A percentile compares a stretch with the other conserved stretches of the same genome.
Evolutionary conservation across 1,140 invertebrate genomes (phyloP).

Genomic region (Cydia fagiglandana): DNA sequence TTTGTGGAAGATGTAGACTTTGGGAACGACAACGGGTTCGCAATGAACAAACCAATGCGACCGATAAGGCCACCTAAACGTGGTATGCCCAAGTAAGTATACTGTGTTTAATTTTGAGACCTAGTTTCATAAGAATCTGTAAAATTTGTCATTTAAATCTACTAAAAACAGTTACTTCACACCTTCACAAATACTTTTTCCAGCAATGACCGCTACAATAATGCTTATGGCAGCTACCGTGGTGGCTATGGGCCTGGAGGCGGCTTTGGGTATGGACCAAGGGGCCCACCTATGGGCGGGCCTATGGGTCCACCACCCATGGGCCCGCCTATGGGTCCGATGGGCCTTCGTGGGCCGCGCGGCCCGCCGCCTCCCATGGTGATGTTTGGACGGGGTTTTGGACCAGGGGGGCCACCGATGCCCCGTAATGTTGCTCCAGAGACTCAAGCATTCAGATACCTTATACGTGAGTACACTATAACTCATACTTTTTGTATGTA

Average conservation of each 20-base stretch:
- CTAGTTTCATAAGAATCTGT: background rate
- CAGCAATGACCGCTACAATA: constrained; percentile 52
- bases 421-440: constrained; percentile 35
- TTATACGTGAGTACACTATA: constrained; percentile 37
- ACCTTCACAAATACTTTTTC: background rate
- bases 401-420: constrained; percentile 47
- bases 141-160: too few species aligned
- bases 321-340: constrained; percentile 34
- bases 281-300: constrained; percentile 30
- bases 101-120: background rate
- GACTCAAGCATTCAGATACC: constrained; percentile 45
- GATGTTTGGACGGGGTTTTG: constrained; percentile 51
- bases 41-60: constrained; percentile 13
- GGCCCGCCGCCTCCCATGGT: constrained; percentile 33
- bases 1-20: constrained; percentile 13
- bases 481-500: too few species aligned
- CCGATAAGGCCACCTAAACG: background rate
- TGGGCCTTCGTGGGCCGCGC: constrained; percentile 26
- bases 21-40: background rate
- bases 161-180: too few species aligned
- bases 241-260: constrained; percentile 55
- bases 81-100: background rate
- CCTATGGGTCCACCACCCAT: constrained; percentile 42
- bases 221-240: constrained; percentile 61
- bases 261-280: constrained; percentile 35